Evolutionary conservation across 37 sponge, comb jelly and placozoan species (phyloP), one percentile per base, ranked within the genome.

Genomic region (Crambe crambe): DNA sequence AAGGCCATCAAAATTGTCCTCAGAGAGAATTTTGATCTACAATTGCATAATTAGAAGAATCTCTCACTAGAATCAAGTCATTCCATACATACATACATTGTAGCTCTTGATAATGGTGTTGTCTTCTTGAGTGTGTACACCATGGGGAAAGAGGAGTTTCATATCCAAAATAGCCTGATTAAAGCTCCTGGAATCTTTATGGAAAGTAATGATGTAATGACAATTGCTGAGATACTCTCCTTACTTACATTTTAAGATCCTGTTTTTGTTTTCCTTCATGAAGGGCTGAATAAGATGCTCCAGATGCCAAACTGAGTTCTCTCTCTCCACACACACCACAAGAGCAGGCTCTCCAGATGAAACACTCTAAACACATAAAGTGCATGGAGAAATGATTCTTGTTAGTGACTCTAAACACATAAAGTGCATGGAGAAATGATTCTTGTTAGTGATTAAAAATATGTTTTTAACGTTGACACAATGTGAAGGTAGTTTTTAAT

Each of bases 291-390:
- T 44, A 4, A 79, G 31, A 26, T 90, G 77, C 12, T 76, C 39
- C 72, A 85, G 15, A 40, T 80, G 26, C 90, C 90, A 90, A 37
- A 90, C 86, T 17, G 82, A 85, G 70, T 90, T 90, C n/a, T 25
- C 39, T 22, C 73, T 61, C 72, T 75, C 54, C 30, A 90, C 82
- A 90, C 86, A 85, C 72, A 90, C 86, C 22, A 80, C 85, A 18
- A 89, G 25, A 18, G 42, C 23, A 22, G 34, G 32, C 10, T 65
- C 35, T 30, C 66, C 15, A 3, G 30, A 65, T 15, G 10, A 47
- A 12, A 12, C n/a, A n/a, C n/a, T n/a, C n/a, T n/a, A n/a, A n/a
- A n/a, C n/a, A n/a, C n/a, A n/a, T n/a, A n/a, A n/a, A n/a, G n/a
- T n/a, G n/a, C n/a, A n/a, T n/a, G n/a, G n/a, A n/a, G n/a, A n/a